Evolutionary conservation across 2,113 vertebrate species (phyloP).

Genomic region (Notarius quadriscutis): DNA sequence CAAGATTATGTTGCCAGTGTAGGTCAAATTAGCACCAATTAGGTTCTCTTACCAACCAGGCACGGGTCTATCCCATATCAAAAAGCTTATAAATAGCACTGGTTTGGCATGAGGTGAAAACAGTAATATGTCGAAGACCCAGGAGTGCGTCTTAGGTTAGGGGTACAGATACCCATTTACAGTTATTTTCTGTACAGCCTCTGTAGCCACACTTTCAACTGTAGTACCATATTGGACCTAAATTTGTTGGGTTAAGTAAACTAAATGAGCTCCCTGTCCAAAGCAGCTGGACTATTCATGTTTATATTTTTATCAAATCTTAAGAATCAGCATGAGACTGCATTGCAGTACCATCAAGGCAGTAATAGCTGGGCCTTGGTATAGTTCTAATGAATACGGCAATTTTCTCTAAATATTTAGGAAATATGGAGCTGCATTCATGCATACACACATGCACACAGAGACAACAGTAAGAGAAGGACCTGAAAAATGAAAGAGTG

Average conservation of each 20-base stretch:
- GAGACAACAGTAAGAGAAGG: background rate
- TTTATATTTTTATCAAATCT: conserved; percentile 52
- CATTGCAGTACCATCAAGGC: conserved; percentile 16
- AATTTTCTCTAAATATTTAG: conserved; percentile 19
- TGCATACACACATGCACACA: background rate
- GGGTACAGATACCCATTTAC: background rate
- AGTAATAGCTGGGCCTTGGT: conserved; percentile 11
- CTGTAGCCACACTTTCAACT: background rate
- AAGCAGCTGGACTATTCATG: conserved; percentile 8
- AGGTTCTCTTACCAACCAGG: conserved; percentile 16
- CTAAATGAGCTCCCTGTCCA: background rate
- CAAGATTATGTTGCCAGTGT: conserved; percentile 49
- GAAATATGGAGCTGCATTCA: conserved; percentile 10
- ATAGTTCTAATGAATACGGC: conserved; percentile 35
- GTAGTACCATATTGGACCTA: background rate
- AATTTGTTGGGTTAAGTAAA: background rate
- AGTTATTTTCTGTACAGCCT: background rate
- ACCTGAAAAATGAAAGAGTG: background rate
- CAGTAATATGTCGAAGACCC: conserved; percentile 7
- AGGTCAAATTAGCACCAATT: conserved; percentile 58
- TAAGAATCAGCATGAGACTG: conserved; percentile 41
- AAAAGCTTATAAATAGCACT: conserved; percentile 24
- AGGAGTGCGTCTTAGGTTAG: background rate
- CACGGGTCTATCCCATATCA: background rate
- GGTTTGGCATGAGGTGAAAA: conserved; percentile 4